phyloP scores from a whole-genome alignment of 1,140 invertebrate genomes.

The Arctopsyche grandis region DNA sequence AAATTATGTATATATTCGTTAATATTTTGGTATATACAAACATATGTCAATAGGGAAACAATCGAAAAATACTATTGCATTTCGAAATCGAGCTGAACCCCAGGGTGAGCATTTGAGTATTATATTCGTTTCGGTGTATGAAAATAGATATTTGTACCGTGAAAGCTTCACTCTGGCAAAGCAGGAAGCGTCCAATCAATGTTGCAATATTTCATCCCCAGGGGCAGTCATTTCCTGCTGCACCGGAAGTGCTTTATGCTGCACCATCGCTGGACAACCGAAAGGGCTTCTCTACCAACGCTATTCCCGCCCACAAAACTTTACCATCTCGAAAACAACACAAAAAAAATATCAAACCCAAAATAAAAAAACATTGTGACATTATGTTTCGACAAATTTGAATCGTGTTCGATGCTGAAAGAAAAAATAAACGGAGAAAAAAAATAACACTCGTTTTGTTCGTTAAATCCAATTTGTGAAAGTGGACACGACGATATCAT shows the following conservation, averaged over 20 bases:
- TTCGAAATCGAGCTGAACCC: neutral
- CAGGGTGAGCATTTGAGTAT: no score
- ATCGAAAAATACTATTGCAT: neutral
- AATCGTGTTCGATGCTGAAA: neutral
- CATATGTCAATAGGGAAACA: no score
- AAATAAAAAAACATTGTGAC: neutral
- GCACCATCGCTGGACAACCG: constrained; percentile 18
- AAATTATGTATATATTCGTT: no score
- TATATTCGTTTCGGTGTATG: no score
- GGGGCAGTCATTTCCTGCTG: constrained; percentile 49
- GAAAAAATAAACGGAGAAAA: neutral
- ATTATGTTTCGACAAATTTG: neutral
- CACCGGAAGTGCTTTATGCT: constrained; percentile 51
- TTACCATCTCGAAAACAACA: neutral
- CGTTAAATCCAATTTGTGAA: constrained; percentile 51
- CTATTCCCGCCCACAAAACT: neutral
- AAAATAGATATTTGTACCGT: no score
- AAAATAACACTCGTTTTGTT: constrained; percentile 10
- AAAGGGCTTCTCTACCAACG: neutral
- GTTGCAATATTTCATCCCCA: constrained; percentile 52
- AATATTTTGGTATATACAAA: no score
- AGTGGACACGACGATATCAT: constrained; percentile 50
- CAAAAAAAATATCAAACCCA: neutral
- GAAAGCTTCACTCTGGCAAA: no score
- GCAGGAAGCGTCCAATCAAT: constrained; percentile 45